Percentiles rank a stretch among this genome's conserved stretches.
These are phyloP conservation scores for Magallana ariakensis DNA, from an alignment of 1,140 invertebrate genomes.

Conservation along the genomic window DNA sequence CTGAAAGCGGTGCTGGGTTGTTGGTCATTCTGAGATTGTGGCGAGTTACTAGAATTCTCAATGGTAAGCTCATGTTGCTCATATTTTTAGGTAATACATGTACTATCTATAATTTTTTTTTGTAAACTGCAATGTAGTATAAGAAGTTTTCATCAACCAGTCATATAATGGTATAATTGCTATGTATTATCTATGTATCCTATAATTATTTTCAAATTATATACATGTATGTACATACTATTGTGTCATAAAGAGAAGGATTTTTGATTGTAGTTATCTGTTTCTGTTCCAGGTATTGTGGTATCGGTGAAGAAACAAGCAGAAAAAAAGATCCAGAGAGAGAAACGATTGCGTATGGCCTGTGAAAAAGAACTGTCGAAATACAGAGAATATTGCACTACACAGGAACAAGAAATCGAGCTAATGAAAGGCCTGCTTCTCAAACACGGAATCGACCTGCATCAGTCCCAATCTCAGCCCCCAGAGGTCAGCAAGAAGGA, in stretches of 20 bases:
- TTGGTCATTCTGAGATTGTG: constrained; percentile 78
- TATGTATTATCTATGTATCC: too few species aligned
- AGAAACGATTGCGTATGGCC: constrained; percentile 69
- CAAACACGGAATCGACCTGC: constrained; percentile 70
- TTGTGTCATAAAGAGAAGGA: too few species aligned
- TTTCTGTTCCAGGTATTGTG: constrained; percentile 74
- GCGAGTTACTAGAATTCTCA: constrained; percentile 77
- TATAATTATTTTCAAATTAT: too few species aligned
- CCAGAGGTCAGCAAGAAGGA: constrained; percentile 61
- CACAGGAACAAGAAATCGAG: constrained; percentile 75
- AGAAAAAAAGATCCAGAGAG: constrained; percentile 75
- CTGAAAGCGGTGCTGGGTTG: constrained; percentile 73
- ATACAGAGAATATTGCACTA: constrained; percentile 75
- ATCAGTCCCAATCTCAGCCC: constrained; percentile 60
- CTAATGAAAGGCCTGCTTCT: constrained; percentile 68
- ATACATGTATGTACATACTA: too few species aligned
- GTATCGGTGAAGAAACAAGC: constrained; percentile 78
- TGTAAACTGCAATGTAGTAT: not conserved
- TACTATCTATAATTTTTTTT: too few species aligned
- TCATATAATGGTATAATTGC: too few species aligned
- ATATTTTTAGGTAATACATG: too few species aligned
- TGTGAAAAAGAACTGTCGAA: constrained; percentile 78
- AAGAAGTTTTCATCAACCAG: not conserved
- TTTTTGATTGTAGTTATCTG: too few species aligned
- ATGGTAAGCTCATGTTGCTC: constrained; percentile 70